phyloP scores from a whole-genome alignment of 2,888 invertebrate genomes.

The Coronaproctus castanopsis region DNA sequence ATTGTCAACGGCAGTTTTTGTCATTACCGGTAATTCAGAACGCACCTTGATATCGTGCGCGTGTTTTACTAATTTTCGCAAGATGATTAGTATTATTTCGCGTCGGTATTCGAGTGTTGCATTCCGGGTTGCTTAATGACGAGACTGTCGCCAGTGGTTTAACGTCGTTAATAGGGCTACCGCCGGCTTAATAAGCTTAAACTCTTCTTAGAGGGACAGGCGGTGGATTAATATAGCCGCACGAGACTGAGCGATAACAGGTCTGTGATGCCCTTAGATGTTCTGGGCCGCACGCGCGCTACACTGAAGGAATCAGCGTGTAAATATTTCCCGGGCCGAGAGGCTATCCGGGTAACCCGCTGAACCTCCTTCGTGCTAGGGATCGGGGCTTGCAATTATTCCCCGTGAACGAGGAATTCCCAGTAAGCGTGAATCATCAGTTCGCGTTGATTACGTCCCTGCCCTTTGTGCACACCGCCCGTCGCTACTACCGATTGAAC shows the following conservation, averaged over 20 bases:
- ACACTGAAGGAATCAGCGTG: constrained; percentile 41
- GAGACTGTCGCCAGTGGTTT: background rate
- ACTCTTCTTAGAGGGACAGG: constrained; percentile 41
- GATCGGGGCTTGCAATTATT: constrained; percentile 41
- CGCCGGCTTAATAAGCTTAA: constrained; percentile 10
- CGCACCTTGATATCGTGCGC: no score
- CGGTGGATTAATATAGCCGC: constrained; percentile 31
- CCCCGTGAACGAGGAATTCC: constrained; percentile 42
- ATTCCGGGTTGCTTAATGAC: constrained; percentile 1
- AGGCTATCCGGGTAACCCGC: constrained; percentile 39
- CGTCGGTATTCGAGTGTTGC: background rate
- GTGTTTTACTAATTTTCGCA: no score
- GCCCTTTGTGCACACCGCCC: constrained; percentile 49
- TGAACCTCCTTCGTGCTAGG: constrained; percentile 47
- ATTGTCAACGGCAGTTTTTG: constrained; percentile 8
- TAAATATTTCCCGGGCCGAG: constrained; percentile 33
- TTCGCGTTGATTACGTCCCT: constrained; percentile 47
- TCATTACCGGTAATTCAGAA: no score
- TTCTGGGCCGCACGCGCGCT: constrained; percentile 37
- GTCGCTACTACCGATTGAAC: constrained; percentile 50
- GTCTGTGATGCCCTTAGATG: constrained; percentile 40
- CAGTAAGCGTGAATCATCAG: constrained; percentile 46
- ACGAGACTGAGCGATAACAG: constrained; percentile 37
- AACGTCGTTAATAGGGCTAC: constrained; percentile 4
- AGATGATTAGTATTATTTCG: no score